A percentile compares a stretch with the other conserved stretches of the same genome.
phyloP scores from a whole-genome alignment of 2,797 vertebrate genomes.

The Tarsius wallacei region DNA sequence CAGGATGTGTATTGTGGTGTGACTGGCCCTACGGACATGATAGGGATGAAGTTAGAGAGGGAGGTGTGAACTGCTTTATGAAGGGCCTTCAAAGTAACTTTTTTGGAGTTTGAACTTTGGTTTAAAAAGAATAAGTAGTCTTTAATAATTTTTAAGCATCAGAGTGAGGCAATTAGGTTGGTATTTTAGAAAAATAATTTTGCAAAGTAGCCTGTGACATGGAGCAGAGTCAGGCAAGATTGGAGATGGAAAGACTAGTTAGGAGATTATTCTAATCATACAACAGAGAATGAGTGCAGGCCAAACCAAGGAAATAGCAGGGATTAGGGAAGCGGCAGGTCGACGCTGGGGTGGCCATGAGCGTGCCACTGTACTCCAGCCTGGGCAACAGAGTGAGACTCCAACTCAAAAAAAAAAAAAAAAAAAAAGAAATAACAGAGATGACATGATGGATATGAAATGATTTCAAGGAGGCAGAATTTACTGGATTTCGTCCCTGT shows the following conservation, averaged over 20 bases:
- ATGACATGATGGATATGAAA: neutral
- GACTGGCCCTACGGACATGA: neutral
- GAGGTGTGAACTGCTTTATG: neutral
- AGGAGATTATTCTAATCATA: neutral
- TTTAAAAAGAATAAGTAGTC: neutral
- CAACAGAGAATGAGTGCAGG: neutral
- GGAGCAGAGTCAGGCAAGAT: neutral
- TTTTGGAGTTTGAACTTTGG: neutral
- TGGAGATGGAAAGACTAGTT: neutral
- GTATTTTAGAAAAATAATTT: neutral
- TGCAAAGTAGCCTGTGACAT: neutral
- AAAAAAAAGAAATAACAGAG: neutral
- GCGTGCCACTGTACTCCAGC: too few species aligned
- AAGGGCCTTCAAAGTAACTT: neutral
- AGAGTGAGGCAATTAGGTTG: neutral
- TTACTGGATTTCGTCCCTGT: neutral
- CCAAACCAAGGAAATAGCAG: neutral
- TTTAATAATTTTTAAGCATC: neutral
- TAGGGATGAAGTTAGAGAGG: neutral
- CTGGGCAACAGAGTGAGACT: too few species aligned
- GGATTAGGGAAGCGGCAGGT: too few species aligned
- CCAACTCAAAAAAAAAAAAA: too few species aligned
- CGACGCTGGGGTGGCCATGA: too few species aligned
- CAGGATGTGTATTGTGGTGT: neutral
- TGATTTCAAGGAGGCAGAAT: neutral